Evolutionary conservation across 1,140 invertebrate species (phyloP).

Genomic region (Eufriesea mexicana): DNA sequence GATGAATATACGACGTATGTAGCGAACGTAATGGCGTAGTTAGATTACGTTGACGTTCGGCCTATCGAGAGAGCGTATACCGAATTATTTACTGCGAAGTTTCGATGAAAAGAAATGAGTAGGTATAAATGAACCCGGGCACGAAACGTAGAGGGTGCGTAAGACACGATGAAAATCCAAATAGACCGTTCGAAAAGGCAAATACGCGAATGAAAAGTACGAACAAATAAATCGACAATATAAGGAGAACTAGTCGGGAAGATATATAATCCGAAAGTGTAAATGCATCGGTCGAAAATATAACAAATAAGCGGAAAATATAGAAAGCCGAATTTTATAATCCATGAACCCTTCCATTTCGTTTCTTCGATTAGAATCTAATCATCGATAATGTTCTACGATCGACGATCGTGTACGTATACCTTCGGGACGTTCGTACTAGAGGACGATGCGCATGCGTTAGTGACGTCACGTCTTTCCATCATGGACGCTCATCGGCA

Average conservation of each 20-base stretch:
- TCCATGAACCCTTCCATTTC: too few species aligned
- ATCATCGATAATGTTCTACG: constrained; percentile 36
- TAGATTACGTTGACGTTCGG: not conserved
- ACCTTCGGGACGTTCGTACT: not conserved
- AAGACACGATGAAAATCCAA: not conserved
- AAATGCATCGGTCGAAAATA: too few species aligned
- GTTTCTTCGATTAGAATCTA: too few species aligned
- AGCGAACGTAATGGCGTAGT: not conserved
- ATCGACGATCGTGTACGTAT: not conserved
- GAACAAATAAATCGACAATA: too few species aligned
- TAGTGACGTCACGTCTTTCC: not conserved
- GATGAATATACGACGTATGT: not conserved
- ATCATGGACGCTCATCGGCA: not conserved
- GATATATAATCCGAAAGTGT: not conserved
- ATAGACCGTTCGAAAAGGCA: not conserved
- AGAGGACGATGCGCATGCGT: not conserved
- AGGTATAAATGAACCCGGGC: not conserved
- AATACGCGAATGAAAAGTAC: not conserved
- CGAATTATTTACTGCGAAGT: too few species aligned
- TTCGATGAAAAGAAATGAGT: not conserved
- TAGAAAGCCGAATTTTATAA: too few species aligned
- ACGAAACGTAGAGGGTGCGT: not conserved
- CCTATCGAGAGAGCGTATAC: not conserved
- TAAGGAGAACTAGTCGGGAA: too few species aligned
- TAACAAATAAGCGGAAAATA: too few species aligned